phyloP scores from a whole-genome alignment of 2,113 vertebrate species.

The Protobothrops mucrosquamatus region DNA sequence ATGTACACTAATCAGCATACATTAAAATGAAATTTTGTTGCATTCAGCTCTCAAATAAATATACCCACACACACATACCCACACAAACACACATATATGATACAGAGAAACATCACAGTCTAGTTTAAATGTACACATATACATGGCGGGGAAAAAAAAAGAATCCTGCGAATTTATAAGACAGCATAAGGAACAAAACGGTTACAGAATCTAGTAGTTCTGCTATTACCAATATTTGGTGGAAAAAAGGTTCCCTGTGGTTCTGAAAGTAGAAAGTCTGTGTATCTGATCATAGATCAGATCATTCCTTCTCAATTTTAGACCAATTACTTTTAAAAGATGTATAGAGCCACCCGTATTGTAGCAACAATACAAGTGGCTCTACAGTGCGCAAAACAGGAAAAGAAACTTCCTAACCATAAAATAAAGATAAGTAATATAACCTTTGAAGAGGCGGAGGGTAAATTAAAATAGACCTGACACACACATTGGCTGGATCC shows the following conservation, averaged over 20 bases:
- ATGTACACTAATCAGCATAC: too few relatives aligned
- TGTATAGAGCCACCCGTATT: neutral
- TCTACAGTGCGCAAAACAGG: neutral
- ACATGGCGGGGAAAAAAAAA: too few relatives aligned
- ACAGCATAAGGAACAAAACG: too few relatives aligned
- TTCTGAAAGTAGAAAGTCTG: neutral
- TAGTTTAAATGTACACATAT: too few relatives aligned
- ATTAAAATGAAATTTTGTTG: too few relatives aligned
- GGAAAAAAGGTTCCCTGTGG: neutral
- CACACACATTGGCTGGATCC: neutral
- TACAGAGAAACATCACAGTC: too few relatives aligned
- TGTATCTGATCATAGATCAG: neutral
- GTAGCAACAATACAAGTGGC: too few relatives aligned
- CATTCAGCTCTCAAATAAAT: too few relatives aligned
- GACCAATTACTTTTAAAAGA: neutral
- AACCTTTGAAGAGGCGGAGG: neutral
- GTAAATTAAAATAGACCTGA: neutral
- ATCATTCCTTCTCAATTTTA: neutral
- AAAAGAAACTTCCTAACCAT: neutral
- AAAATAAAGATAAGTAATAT: neutral
- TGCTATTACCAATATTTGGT: neutral
- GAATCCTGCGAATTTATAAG: too few relatives aligned
- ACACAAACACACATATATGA: too few relatives aligned
- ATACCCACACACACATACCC: too few relatives aligned
- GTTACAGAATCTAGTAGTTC: too few relatives aligned